Base-by-base conservation (phyloP, 2,888 invertebrate species). In the Sarcophaga rosellei region DNA sequence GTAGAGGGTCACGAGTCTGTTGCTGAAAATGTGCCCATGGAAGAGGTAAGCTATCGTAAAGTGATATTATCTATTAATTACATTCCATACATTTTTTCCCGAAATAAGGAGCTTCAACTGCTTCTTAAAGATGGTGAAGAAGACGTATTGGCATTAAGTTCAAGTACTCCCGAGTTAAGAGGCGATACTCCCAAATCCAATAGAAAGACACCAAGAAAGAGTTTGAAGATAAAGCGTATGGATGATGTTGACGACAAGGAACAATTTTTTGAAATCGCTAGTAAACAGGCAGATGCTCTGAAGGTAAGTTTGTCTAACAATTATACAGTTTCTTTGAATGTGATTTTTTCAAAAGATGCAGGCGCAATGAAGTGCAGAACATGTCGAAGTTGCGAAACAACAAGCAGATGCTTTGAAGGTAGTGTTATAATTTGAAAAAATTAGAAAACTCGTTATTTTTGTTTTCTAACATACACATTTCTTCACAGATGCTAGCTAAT, bases 381-480 rank as follows among this genome's bases (percentile, higher is more conserved):
- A 25, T 44, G 15, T 66, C 17, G 66, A 66, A n/a, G 35, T 66
- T 66, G 66, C 35, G 3, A 66, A 35, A 10, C 25, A 35, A 44
- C 66, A 66, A 44, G 66, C 66, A n/a, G 45, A 45, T 44, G 25
- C 45, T 8, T 17, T 45, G 12, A 66, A 66, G 66, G 35, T 66
- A 66, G 10, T 17, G 8, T n/a, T 25, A 17, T 35, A 35, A n/a
- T 44, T n/a, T 25, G 8, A 10, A 12, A 44, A 44, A 44, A 35
- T 6, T 17, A 44, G 4, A 35, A 25, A 25, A 25, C 25, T 23
- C n/a, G 5, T 66, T 44, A 25, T 66, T 35, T 20, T 17, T 44
- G 15, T 44, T 66, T n/a, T 3, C 17, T 65, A 12, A 23, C 17
- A 20, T 35, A 8, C 11, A 20, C 44, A 20, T 47, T 21, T 53